These are phyloP conservation scores for Arion vulgaris DNA, from an alignment of 1,140 invertebrate species.

Conservation along the genomic window DNA sequence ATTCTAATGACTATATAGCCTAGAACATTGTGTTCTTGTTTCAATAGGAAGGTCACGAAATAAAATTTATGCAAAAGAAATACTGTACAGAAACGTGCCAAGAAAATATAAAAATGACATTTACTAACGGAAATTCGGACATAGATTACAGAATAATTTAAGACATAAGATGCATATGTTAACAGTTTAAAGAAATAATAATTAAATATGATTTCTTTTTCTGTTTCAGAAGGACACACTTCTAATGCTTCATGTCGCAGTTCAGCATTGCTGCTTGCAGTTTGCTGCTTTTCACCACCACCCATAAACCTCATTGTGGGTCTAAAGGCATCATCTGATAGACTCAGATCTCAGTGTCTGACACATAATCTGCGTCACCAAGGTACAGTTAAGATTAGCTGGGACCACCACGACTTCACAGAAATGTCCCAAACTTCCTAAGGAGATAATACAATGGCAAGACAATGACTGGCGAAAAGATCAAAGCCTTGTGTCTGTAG, in stretches of 20 bases:
- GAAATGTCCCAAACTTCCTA: not conserved
- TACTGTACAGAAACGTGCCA: no score
- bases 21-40: no score
- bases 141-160: no score
- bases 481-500: slow-evolving; percentile 1
- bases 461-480: not conserved
- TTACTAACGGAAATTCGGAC: no score
- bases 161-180: no score
- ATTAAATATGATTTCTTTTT: not conserved
- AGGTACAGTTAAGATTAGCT: not conserved
- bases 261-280: not conserved
- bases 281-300: not conserved
- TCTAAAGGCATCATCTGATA: not conserved
- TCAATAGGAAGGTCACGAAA: no score
- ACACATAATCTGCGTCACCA: not conserved
- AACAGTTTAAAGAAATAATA: no score
- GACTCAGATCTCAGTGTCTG: not conserved
- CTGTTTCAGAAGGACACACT: not conserved
- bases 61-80: no score
- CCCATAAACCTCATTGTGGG: not conserved
- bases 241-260: not conserved
- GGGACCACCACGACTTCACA: not conserved
- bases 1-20: no score
- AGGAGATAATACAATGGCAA: not conserved
- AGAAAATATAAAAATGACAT: no score